Percentiles rank a stretch among this genome's conserved stretches.
phyloP scores from a whole-genome alignment of 2,888 invertebrate genomes.

The Pristionchus entomophagus region DNA sequence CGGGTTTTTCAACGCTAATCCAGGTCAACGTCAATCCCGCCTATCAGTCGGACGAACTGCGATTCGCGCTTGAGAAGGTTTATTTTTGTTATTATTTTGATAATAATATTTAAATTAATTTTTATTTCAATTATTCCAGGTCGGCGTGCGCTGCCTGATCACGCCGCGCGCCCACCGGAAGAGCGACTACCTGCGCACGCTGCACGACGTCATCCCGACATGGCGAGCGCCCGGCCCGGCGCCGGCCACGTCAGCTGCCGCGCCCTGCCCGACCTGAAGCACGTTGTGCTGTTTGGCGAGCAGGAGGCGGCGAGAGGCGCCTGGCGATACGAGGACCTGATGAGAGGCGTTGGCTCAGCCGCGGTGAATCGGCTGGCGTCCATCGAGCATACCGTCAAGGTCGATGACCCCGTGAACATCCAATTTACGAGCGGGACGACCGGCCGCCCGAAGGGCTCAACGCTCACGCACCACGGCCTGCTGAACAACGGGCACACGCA shows the following conservation, averaged over 20 bases:
- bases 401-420: constrained; percentile 84
- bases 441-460: constrained; percentile 84
- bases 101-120: not conserved
- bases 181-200: constrained; percentile 81
- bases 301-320: constrained; percentile 50
- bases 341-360: constrained; percentile 74
- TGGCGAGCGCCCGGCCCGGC: constrained; percentile 58
- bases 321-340: constrained; percentile 75
- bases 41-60: constrained; percentile 83
- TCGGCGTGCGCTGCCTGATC: constrained; percentile 81
- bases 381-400: constrained; percentile 80
- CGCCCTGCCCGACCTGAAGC: constrained; percentile 76
- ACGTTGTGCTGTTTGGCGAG: constrained; percentile 79
- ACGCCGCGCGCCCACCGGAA: constrained; percentile 82
- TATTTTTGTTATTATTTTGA: not conserved
- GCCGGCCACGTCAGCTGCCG: constrained; percentile 53
- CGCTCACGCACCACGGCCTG: constrained; percentile 82
- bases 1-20: too few relatives aligned
- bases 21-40: constrained; percentile 86
- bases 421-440: constrained; percentile 82
- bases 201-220: constrained; percentile 58
- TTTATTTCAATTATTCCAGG: constrained; percentile 72
- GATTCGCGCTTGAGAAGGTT: constrained; percentile 83
- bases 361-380: constrained; percentile 73
- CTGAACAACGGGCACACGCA: constrained; percentile 85